A percentile compares a stretch with the other conserved stretches of the same genome.
These are phyloP conservation scores for Neomorphus geoffroyi DNA, from an alignment of 2,797 vertebrate species.

Conservation along the genomic window DNA sequence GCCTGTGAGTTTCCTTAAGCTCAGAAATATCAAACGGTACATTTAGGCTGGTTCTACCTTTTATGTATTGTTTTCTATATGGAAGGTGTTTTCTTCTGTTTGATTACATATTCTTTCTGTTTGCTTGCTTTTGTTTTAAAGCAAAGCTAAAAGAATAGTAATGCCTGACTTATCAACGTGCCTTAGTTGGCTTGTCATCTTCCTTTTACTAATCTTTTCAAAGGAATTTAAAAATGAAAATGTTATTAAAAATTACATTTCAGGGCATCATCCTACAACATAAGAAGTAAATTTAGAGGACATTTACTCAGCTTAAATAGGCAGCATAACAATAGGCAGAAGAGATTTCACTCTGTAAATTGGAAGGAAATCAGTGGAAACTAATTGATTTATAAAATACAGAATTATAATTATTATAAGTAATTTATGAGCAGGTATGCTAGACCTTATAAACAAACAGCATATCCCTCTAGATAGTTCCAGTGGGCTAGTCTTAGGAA, in stretches of 20 bases:
- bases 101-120: not conserved
- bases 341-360: not conserved
- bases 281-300: not conserved
- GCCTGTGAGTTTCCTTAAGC: not conserved
- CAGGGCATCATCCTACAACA: not conserved
- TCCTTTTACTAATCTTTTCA: not conserved
- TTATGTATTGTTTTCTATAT: not conserved
- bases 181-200: not conserved
- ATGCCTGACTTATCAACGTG: not conserved
- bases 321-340: not conserved
- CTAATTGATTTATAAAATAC: slow-evolving; percentile 21
- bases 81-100: not conserved
- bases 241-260: not conserved
- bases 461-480: not conserved
- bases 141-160: not conserved
- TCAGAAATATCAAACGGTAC: not conserved
- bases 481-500: slow-evolving; percentile 1
- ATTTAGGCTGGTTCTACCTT: not conserved
- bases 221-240: not conserved
- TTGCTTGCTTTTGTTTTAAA: not conserved
- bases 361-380: not conserved
- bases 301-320: not conserved
- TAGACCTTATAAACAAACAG: not conserved
- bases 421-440: slow-evolving; percentile 8
- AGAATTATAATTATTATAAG: not conserved